phyloP scores from a whole-genome alignment of 2,113 vertebrate genomes.

The Lasiurus cinereus region DNA sequence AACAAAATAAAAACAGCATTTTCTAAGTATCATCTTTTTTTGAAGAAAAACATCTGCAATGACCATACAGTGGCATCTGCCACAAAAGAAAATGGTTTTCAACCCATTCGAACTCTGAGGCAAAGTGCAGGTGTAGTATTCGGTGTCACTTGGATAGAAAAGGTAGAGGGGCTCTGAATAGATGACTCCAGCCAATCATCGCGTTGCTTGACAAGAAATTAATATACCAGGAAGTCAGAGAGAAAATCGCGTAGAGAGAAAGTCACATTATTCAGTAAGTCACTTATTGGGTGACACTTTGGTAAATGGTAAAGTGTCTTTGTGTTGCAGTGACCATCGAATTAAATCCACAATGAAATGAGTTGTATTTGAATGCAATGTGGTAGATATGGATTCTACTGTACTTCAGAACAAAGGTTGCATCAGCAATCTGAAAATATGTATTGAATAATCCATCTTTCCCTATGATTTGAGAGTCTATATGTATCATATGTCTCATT shows the following conservation, averaged over 20 bases:
- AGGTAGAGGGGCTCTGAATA: too few species aligned
- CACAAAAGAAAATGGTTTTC: neutral
- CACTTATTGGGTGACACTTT: neutral
- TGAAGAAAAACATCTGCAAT: neutral
- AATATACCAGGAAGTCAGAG: neutral
- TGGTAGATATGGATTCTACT: neutral
- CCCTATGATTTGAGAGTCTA: too few species aligned
- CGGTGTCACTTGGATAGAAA: neutral
- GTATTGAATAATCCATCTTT: neutral
- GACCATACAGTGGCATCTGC: neutral
- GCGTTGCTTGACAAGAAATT: neutral
- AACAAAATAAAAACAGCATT: neutral
- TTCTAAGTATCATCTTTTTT: neutral
- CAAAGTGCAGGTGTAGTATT: neutral
- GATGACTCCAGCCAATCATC: too few species aligned
- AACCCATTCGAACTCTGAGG: neutral
- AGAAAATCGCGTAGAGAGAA: neutral
- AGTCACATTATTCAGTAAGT: neutral
- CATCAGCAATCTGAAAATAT: neutral
- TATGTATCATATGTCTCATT: too few species aligned
- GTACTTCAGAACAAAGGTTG: neutral
- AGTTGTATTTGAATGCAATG: neutral
- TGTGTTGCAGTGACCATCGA: neutral
- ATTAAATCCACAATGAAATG: neutral
- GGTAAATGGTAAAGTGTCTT: neutral